Conservation (phyloP, 2,113 vertebrate species). For the Spea multiplicata region DNA sequence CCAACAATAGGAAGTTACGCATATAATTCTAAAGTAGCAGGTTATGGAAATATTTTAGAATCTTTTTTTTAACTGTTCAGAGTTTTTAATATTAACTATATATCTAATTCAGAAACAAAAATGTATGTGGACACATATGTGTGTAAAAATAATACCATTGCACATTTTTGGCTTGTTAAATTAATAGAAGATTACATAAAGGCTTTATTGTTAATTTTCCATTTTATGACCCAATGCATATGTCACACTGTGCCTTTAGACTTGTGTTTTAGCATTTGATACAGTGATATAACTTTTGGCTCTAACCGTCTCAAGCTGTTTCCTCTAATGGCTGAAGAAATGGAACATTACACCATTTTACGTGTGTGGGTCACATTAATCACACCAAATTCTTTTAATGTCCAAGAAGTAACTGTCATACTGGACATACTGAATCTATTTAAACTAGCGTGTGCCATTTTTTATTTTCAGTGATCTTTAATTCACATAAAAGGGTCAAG, state of each 20-base stretch:
- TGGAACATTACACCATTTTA: constrained; percentile 80
- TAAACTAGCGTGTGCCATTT: constrained; percentile 84
- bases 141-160: too few species aligned
- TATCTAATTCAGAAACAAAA: too few species aligned
- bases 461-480: constrained; percentile 87
- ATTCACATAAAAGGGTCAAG: constrained; percentile 87
- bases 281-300: constrained; percentile 65
- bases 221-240: constrained; percentile 43
- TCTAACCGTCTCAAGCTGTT: constrained; percentile 71
- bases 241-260: constrained; percentile 58
- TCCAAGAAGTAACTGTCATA: constrained; percentile 81
- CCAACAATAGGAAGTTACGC: too few species aligned
- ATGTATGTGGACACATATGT: too few species aligned
- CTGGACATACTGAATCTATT: constrained; percentile 87
- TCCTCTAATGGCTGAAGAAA: constrained; percentile 78
- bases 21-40: too few species aligned
- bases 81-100: too few species aligned
- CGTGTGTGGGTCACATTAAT: constrained; percentile 80
- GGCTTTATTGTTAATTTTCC: constrained; percentile 38
- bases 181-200: too few species aligned
- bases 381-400: constrained; percentile 83
- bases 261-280: constrained; percentile 52
- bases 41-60: too few species aligned
- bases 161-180: too few species aligned
- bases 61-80: too few species aligned